These are phyloP conservation scores for Apotomis capreana DNA, from an alignment of 2,888 invertebrate species.

Conservation along the genomic window DNA sequence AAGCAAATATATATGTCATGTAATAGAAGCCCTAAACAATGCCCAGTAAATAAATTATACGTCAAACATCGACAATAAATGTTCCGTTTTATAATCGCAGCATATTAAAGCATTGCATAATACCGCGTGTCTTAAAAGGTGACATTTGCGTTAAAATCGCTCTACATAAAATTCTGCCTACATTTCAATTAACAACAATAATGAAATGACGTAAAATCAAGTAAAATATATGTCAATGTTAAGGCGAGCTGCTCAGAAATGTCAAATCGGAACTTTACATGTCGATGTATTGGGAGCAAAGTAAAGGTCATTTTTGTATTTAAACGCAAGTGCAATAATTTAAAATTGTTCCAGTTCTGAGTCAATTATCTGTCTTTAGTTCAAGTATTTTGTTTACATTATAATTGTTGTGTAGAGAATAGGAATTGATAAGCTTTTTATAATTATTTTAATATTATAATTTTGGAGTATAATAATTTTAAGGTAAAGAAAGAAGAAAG, in stretches of 20 bases:
- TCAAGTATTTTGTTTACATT: constrained; percentile 4
- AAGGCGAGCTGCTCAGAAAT: constrained; percentile 33
- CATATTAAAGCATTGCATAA: neutral
- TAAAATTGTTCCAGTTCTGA: constrained; percentile 21
- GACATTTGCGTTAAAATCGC: constrained; percentile 4
- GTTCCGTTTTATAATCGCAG: neutral
- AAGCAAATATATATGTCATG: too few species aligned
- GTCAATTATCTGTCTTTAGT: neutral
- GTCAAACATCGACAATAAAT: neutral
- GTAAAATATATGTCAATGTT: constrained; percentile 37
- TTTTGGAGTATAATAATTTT: neutral
- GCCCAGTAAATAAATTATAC: too few species aligned
- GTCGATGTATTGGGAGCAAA: constrained; percentile 34
- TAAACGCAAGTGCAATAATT: constrained; percentile 22
- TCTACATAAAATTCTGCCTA: constrained; percentile 32
- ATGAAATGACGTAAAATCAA: constrained; percentile 20
- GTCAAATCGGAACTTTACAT: constrained; percentile 33
- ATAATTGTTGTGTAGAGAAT: neutral
- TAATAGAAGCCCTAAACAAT: too few species aligned
- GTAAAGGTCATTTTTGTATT: constrained; percentile 29
- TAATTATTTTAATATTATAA: neutral
- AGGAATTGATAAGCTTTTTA: too few species aligned
- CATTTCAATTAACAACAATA: constrained; percentile 35
- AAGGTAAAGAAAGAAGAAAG: too few species aligned
- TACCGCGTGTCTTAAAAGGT: neutral